A percentile compares a stretch with the other conserved stretches of the same genome.
phyloP scores from a whole-genome alignment of 2,113 vertebrate genomes.

The Cichladusa arquata region DNA sequence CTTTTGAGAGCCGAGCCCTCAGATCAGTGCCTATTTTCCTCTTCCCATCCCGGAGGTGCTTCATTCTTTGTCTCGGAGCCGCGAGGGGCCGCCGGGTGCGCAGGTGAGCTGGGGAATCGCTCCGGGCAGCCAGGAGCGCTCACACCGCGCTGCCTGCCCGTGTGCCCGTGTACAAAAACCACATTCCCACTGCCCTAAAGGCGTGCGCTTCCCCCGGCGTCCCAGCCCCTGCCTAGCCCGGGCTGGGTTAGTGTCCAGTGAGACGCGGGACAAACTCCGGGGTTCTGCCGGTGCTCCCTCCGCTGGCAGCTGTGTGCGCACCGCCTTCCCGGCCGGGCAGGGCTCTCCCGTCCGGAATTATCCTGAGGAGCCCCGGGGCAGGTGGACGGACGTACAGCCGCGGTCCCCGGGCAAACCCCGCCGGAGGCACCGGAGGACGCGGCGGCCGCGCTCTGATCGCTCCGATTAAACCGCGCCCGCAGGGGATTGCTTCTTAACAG shows the following conservation, averaged over 20 bases:
- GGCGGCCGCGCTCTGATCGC: background rate
- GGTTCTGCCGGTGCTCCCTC: background rate
- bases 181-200: background rate
- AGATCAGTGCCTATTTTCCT: accelerated
- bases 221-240: background rate
- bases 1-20: background rate
- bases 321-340: background rate
- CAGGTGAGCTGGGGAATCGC: accelerated
- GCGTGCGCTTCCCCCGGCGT: accelerated
- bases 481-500: background rate
- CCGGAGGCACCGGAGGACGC: background rate
- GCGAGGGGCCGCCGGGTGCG: background rate
- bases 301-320: background rate
- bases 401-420: background rate
- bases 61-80: background rate
- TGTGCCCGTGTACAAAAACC: accelerated
- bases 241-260: accelerated
- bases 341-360: background rate
- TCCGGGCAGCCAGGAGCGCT: background rate
- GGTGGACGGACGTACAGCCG: accelerated
- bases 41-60: background rate
- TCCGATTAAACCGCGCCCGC: background rate
- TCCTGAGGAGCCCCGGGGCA: background rate
- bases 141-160: accelerated
- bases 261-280: background rate